Base-by-base conservation (phyloP, 2,888 invertebrate species). In the Metellina segmentata region DNA sequence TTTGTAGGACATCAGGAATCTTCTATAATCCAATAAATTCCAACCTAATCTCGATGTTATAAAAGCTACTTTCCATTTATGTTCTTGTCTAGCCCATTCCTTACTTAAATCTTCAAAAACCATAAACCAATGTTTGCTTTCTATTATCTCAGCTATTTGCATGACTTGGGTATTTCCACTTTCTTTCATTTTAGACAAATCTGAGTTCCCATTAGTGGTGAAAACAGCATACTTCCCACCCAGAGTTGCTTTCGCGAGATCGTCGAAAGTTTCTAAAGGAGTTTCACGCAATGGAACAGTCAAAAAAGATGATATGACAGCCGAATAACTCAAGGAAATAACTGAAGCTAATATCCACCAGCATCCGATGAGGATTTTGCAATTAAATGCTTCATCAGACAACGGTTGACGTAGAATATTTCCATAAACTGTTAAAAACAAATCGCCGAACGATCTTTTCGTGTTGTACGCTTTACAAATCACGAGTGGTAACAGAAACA, bases 291-390 rank as follows among this genome's bases (percentile, higher is more conserved):
- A 4, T 19, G 79, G 79, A 13, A 79, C 19, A 1, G 79, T 79
- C 4, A 79, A 20, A 9, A 79, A 20, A 13, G 79, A 79, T 11
- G 53, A 34, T 20, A 79, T 19, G 11, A 79, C 79, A 1, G 53
- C 79, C 19, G 79, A 52, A 53, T 79, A 79, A 20, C 79, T 79
- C 53, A 79, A 34, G 11, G 61, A 79, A 13, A 79, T 7, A 13
- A 79, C 13, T 11, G 79, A 53, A 1, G 34, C 7, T 7, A 79
- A 52, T 53, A 79, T 34, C 34, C 52, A 19, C 79, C 20, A 79
- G 2, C 19, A 61, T 34, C 61, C 53, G 5, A 53, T 13, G 20
- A 79, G 9, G 13, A 79, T 6, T 13, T 20, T 19, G 11, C 20
- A 19, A 11, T 20, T 51, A 6, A 79, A 61, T 20, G 16, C n/a